Evolutionary conservation across 1,140 invertebrate genomes (phyloP).

Genomic region (Cryptotermes secundus): DNA sequence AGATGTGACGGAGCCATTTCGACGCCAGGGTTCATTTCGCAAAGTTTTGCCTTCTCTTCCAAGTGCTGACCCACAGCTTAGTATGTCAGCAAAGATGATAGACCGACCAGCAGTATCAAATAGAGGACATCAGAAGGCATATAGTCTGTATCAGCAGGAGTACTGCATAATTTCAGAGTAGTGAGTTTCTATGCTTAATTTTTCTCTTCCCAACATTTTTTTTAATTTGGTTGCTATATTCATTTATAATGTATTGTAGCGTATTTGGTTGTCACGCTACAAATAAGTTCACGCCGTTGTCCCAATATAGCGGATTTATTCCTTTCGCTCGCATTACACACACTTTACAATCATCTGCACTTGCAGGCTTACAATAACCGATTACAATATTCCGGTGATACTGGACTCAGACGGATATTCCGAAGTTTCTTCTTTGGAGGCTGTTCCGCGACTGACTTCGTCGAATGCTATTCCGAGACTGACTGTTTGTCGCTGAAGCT

Average conservation of each 20-base stretch:
- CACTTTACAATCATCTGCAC: too few relatives aligned
- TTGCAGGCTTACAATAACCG: too few relatives aligned
- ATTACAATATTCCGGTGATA: too few relatives aligned
- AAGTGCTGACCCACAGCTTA: constrained; percentile 55
- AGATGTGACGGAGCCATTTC: constrained; percentile 28
- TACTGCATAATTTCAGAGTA: constrained; percentile 78
- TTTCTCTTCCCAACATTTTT: not conserved
- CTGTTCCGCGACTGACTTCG: too few relatives aligned
- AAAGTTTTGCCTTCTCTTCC: constrained; percentile 54
- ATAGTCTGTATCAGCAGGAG: constrained; percentile 64
- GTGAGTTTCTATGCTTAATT: constrained; percentile 53
- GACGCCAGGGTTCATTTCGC: constrained; percentile 50
- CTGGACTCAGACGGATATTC: too few relatives aligned
- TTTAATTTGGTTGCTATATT: not conserved
- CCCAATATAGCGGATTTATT: too few relatives aligned
- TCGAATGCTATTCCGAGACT: too few relatives aligned
- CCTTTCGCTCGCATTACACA: too few relatives aligned
- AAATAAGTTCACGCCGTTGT: too few relatives aligned
- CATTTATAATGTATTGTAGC: not conserved
- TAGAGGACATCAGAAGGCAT: constrained; percentile 49
- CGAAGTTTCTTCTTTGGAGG: too few relatives aligned
- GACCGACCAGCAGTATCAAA: constrained; percentile 50
- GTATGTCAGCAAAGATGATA: constrained; percentile 57
- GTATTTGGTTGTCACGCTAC: too few relatives aligned
- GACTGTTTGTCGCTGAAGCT: too few relatives aligned